These are phyloP conservation scores for Falcunculus frontatus DNA, from an alignment of 2,113 vertebrate species.

Conservation along the genomic window DNA sequence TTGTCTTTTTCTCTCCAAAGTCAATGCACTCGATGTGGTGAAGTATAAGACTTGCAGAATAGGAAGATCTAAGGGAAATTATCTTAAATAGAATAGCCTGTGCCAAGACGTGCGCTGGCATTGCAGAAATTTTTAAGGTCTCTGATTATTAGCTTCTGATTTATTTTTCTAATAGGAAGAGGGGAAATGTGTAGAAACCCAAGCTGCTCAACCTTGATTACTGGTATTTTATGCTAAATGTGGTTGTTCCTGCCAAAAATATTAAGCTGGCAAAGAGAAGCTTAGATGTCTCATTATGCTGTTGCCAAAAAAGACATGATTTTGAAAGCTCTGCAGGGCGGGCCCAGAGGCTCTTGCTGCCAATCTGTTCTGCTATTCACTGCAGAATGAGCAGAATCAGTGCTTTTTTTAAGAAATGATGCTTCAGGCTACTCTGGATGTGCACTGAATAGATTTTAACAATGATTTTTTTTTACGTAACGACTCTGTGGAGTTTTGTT, in stretches of 20 bases:
- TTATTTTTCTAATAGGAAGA: neutral
- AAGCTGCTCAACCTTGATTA: conserved; percentile 26
- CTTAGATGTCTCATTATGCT: conserved; percentile 15
- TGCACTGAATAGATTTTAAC: conserved; percentile 8
- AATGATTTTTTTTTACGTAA: neutral
- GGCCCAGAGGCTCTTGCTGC: neutral
- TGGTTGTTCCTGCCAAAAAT: conserved; percentile 7
- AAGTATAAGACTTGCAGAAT: neutral
- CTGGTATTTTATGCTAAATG: conserved; percentile 26
- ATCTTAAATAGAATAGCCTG: neutral
- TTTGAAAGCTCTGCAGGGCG: neutral
- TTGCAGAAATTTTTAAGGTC: neutral
- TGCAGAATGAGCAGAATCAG: conserved; percentile 23
- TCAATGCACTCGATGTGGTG: neutral
- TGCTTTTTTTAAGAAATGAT: neutral
- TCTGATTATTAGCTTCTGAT: neutral
- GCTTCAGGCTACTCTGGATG: conserved; percentile 4
- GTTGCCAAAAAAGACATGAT: conserved; percentile 17
- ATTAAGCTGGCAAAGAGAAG: neutral
- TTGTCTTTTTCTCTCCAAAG: neutral
- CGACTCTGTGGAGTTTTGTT: neutral
- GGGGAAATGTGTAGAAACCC: neutral
- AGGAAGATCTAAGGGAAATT: neutral
- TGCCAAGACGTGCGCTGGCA: neutral
- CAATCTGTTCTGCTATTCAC: conserved; percentile 10